Conservation (phyloP, 2,888 invertebrate genomes). For the Elysia crispata region DNA sequence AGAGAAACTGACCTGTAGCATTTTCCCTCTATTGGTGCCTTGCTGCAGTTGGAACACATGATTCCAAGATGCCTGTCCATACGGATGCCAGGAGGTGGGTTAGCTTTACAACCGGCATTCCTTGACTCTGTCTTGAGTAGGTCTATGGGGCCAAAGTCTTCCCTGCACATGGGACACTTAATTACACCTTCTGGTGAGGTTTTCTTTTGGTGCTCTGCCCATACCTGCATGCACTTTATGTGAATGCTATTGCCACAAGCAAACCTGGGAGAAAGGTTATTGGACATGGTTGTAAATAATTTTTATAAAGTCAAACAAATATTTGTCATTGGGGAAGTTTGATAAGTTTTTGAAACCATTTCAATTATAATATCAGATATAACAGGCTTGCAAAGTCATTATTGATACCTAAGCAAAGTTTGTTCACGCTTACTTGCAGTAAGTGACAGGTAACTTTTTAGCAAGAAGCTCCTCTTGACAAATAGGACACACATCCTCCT, state of each 20-base stretch:
- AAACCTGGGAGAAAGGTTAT: conserved; percentile 61
- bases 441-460: conserved; percentile 76
- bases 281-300: neutral
- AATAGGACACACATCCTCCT: conserved; percentile 77
- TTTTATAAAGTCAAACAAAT: too few species aligned
- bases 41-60: conserved; percentile 70
- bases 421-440: conserved; percentile 72
- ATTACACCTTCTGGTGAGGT: conserved; percentile 67
- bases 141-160: conserved; percentile 76
- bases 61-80: conserved; percentile 70
- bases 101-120: conserved; percentile 63
- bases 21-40: conserved; percentile 74
- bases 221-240: conserved; percentile 78
- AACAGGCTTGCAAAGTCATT: too few species aligned
- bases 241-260: conserved; percentile 78
- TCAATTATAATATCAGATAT: too few species aligned
- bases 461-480: conserved; percentile 77
- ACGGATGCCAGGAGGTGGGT: conserved; percentile 57
- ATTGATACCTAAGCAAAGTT: too few species aligned
- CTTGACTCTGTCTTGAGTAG: conserved; percentile 73
- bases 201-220: conserved; percentile 76
- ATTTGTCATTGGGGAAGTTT: too few species aligned
- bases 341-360: too few species aligned
- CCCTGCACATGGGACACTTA: conserved; percentile 77
- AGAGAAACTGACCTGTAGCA: conserved; percentile 71